Conservation (phyloP, 1,140 invertebrate species). For the Drosophila miranda region DNA sequence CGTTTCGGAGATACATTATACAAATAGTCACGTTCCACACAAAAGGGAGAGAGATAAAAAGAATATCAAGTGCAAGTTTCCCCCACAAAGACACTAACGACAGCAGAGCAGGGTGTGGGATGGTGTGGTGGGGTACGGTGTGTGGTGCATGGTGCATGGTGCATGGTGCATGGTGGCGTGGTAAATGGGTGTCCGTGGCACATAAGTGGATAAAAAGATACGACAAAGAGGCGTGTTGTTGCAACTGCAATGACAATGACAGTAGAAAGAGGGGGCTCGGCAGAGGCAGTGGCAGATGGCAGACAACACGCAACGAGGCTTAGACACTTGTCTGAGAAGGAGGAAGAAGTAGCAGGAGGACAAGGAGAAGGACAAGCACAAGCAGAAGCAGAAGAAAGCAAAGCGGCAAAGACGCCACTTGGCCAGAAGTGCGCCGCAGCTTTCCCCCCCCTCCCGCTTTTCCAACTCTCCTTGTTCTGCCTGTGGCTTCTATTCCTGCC, state of each 20-base stretch:
- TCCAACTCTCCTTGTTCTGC: no score
- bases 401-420: slow-evolving; percentile 45
- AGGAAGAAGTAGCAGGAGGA: slow-evolving; percentile 15
- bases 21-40: slow-evolving; percentile 63
- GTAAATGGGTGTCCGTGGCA: slow-evolving; percentile 16
- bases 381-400: slow-evolving; percentile 16
- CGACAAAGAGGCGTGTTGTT: slow-evolving; percentile 43
- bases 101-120: background rate
- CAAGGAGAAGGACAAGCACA: slow-evolving; percentile 18
- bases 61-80: slow-evolving; percentile 66
- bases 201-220: slow-evolving; percentile 67
- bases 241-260: slow-evolving; percentile 33
- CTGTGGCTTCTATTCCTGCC: background rate
- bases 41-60: slow-evolving; percentile 26
- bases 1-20: slow-evolving; percentile 42
- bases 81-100: slow-evolving; percentile 45
- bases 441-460: slow-evolving; percentile 3
- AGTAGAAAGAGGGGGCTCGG: background rate
- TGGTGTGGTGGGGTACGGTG: background rate
- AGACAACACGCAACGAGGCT: slow-evolving; percentile 32
- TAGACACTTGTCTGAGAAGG: slow-evolving; percentile 50
- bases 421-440: slow-evolving; percentile 51
- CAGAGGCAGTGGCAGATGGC: slow-evolving; percentile 5
- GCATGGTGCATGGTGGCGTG: background rate
- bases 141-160: no score